Evolutionary conservation across 2,113 vertebrate species (phyloP), one percentile per base, ranked within the genome.

Genomic region (Cynopterus brachyotis): DNA sequence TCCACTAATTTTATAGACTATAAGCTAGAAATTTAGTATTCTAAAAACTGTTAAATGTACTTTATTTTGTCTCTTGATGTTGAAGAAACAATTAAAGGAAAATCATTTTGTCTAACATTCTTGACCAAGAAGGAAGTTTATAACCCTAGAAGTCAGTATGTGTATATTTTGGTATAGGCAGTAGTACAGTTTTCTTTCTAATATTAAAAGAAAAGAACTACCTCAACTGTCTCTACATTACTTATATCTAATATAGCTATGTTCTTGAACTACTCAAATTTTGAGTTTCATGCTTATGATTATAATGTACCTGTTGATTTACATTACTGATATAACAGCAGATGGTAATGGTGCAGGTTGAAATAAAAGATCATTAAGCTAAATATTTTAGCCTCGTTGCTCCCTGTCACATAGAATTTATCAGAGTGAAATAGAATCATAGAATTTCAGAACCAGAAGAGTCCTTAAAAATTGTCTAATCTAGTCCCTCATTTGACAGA

Each of bases 321-420:
- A 79, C 75, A 84, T 97, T 97, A 73, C 82, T 96, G 67, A 72
- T 92, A 80, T 15, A 96, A 95, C 57, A 89, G 88, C 97, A 98
- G 89, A 72, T 94, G 92, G 79, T 96, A 86, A 81, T 94, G 85
- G 62, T 94, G 13, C 85, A 85, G 78, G 95, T 95, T 97, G 86
- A 95, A 98, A 95, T 97, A 89, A 97, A 83, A 53, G 66, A 95
- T 91, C 72, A 78, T 0, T 92, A 82, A 79, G 60, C 75, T 96
- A 89, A 96, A 97, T 96, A 70, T 96, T 98, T 96, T 92, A 89
- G 37, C 64, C 81, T 79, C 60, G 60, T 69, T 98, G 83, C 15
- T 97, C 32, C 60, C 93, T 93, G 1, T 13, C 95, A 90, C 94
- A 73, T 89, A 94, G 6, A 45, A 76, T 97, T 95, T 94, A 79